Evolutionary conservation across 1,140 invertebrate species (phyloP), one percentile per base, ranked within the genome.

Genomic region (Aplysia californica): DNA sequence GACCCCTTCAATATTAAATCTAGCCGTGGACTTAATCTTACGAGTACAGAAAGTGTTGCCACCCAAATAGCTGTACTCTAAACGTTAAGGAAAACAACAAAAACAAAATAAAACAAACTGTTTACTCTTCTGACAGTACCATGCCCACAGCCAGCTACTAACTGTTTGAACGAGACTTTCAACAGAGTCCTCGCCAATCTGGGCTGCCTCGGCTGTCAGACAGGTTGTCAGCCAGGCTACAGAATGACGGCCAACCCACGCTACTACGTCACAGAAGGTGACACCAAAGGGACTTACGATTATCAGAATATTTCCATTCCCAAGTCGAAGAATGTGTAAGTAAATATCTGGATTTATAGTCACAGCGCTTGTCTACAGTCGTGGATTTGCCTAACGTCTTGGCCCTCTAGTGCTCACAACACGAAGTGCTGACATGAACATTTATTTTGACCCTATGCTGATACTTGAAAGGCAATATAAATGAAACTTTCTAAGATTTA

Each of bases 131-230:
- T 61, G 6, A 10, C 58, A 79, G 77, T 70, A 20, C 44, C 31
- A 4, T 79, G 77, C 31, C 77, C 77, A 18, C 56, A 71, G n/a
- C 72, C 73, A 0, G 77, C 77, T 10, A 38, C 23, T 26, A 39
- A 79, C 68, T 79, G 77, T 41, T 5, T 66, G 6, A 4, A 59
- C 2, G 67, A 79, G 18, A 64, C 67, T 0, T 75, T 70, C 44
- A 79, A 79, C 58, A 39, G 58, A 31, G 73, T 79, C 6, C 10
- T 79, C 20, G 55, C 41, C 26, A 75, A 79, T 23, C 35, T 71
- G 1, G 77, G 77, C 2, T 79, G 77, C 36, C 77, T 79, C 1
- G 77, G 77, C 15, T 79, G 77, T 41, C 77, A 79, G 44, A 33
- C 65, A 31, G 77, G 77, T 0, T 79, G 77, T 50, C 44, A 75